Conservation (phyloP, 2,113 vertebrate genomes). For the Symphodus melops region DNA sequence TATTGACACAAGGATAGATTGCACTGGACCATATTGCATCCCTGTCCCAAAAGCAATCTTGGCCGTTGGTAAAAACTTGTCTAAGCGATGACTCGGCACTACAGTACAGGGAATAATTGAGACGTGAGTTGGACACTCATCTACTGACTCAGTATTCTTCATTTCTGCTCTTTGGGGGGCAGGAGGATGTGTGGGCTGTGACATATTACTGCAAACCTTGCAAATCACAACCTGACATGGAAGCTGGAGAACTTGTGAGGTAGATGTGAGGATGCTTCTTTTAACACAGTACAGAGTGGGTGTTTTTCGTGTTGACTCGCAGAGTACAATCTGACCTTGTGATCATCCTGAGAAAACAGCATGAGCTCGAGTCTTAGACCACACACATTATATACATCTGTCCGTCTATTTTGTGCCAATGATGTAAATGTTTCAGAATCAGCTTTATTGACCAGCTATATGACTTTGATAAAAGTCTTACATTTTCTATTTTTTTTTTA, state of each 20-base stretch:
- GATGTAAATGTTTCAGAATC: background rate
- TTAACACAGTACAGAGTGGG: conserved; percentile 11
- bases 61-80: conserved; percentile 72
- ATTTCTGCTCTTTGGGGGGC: conserved; percentile 38
- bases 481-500: too few relatives aligned
- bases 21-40: conserved; percentile 79
- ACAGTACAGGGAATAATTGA: conserved; percentile 74
- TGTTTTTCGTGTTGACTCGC: conserved; percentile 14
- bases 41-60: conserved; percentile 81
- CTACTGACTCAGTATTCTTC: conserved; percentile 64
- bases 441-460: too few relatives aligned
- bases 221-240: conserved; percentile 27
- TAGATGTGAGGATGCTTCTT: conserved; percentile 14
- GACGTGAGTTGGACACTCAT: conserved; percentile 60
- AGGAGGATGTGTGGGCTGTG: conserved; percentile 43
- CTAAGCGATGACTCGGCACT: conserved; percentile 76
- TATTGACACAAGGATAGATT: conserved; percentile 77
- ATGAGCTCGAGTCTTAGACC: conserved; percentile 9
- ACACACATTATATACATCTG: conserved; percentile 19
- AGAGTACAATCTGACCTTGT: conserved; percentile 46
- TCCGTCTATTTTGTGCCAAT: conserved; percentile 19
- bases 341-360: conserved; percentile 36
- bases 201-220: conserved; percentile 60
- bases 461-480: too few relatives aligned
- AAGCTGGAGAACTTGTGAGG: conserved; percentile 28